Evolutionary conservation across 2,888 invertebrate genomes (phyloP).

Genomic region (Melolontha melolontha): DNA sequence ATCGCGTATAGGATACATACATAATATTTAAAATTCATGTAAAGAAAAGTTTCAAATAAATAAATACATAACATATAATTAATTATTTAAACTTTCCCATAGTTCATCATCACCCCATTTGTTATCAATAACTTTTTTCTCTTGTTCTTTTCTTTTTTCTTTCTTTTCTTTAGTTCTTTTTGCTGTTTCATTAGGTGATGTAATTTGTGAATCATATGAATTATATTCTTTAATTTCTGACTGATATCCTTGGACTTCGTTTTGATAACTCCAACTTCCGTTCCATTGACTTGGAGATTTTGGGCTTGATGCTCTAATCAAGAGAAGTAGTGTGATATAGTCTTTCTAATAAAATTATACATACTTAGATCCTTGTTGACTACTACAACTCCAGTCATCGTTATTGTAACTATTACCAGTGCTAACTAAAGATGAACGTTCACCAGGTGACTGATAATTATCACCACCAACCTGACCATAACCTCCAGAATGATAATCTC

Average conservation of each 20-base stretch:
- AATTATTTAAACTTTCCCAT: constrained; percentile 73
- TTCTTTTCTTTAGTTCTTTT: constrained; percentile 56
- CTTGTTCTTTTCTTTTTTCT: constrained; percentile 57
- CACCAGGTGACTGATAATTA: constrained; percentile 64
- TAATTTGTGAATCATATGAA: constrained; percentile 55
- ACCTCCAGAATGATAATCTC: constrained; percentile 55
- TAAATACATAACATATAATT: constrained; percentile 52
- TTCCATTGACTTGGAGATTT: constrained; percentile 61
- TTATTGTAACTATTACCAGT: constrained; percentile 61
- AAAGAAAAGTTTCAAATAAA: constrained; percentile 22
- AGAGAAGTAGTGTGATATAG: constrained; percentile 10
- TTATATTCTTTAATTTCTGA: constrained; percentile 57
- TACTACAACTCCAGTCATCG: constrained; percentile 64
- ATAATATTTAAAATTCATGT: constrained; percentile 2
- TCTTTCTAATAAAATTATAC: constrained; percentile 31
- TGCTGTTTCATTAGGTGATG: constrained; percentile 53
- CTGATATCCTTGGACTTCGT: constrained; percentile 60
- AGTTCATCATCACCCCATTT: constrained; percentile 72
- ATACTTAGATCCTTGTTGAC: constrained; percentile 65
- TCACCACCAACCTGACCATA: constrained; percentile 64
- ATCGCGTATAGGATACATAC: not conserved
- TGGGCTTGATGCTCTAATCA: constrained; percentile 62
- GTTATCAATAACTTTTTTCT: constrained; percentile 60
- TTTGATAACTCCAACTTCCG: constrained; percentile 60
- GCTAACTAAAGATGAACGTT: constrained; percentile 65